Evolutionary conservation across 2,797 vertebrate species (phyloP), one percentile per base, ranked within the genome.

Genomic region (Myotis vivesi): DNA sequence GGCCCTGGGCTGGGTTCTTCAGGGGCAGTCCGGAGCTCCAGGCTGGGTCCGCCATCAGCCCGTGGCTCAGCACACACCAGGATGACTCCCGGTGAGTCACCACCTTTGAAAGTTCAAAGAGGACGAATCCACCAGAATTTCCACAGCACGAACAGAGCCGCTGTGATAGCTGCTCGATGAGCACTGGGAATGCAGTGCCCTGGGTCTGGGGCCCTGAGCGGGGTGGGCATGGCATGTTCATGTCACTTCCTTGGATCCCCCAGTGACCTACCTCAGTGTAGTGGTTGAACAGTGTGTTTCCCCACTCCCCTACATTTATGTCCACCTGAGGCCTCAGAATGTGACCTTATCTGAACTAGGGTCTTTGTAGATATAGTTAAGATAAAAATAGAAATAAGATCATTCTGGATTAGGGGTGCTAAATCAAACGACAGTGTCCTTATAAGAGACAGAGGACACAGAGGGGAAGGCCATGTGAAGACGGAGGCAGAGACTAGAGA

Each of bases 181-280:
- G 64, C 1, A 0, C 17, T 0, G 19, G 25, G n/a, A 75, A 71
- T 1, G 25, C 16, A 19, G 12, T 0, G 30, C 22, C 36, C 51
- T 2, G 33, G 20, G 10, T 5, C 4, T 5, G 46, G 25, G n/a
- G 6, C 6, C 49, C 6, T 13, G 2, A 22, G 38, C 0, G 13
- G 59, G 3, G 0, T 0, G 15, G 6, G 11, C 10, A 0, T 1
- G 41, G 3, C 64, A 3, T 1, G n/a, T 12, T 13, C 19, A 2
- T 3, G 2, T 28, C 81, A 75, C 51, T 30, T 62, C 38, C 4
- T 11, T 25, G 36, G n/a, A 53, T 23, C 8, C 46, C 46, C 46
- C 44, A 16, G 23, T 5, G 30, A 69, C 36, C 44, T 15, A 3
- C 6, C 4, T 75, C 69, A 9, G 25, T 49, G 59, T 4, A 12